These are phyloP conservation scores for Cichlasoma orientale DNA, from an alignment of 2,797 vertebrate genomes.

Conservation along the genomic window DNA sequence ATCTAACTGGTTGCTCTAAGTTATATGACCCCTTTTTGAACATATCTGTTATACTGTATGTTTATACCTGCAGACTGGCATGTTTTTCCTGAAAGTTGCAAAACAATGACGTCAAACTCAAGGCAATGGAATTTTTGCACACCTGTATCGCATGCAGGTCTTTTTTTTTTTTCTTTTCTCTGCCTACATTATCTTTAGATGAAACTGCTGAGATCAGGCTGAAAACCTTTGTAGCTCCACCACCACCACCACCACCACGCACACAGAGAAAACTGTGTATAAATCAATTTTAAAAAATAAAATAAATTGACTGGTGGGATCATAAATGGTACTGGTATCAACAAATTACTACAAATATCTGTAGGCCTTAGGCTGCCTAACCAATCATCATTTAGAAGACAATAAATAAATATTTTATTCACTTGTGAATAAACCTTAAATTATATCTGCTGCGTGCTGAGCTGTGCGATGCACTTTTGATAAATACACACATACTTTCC, in stretches of 20 bases:
- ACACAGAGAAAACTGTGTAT: background rate
- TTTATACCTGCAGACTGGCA: background rate
- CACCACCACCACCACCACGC: too few relatives aligned
- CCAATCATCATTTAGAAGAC: too few relatives aligned
- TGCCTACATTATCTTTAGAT: background rate
- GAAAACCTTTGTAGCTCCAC: background rate
- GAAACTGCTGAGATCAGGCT: background rate
- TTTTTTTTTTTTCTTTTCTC: background rate
- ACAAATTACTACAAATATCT: too few relatives aligned
- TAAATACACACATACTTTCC: constrained; percentile 67
- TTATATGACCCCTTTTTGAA: background rate
- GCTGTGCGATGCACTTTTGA: background rate
- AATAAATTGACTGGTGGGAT: background rate
- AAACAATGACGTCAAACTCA: background rate
- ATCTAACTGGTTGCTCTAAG: background rate
- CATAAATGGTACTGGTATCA: too few relatives aligned
- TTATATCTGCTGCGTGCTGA: background rate
- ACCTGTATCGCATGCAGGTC: background rate
- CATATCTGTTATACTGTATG: background rate
- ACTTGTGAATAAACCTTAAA: too few relatives aligned
- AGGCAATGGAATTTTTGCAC: background rate
- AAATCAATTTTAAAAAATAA: background rate
- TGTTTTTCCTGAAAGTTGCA: background rate
- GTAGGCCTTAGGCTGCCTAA: too few relatives aligned
- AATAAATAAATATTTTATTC: too few relatives aligned